Evolutionary conservation across 2,888 invertebrate genomes (phyloP), one percentile per base, ranked within the genome.

Genomic region (Pristionchus exspectatus): DNA sequence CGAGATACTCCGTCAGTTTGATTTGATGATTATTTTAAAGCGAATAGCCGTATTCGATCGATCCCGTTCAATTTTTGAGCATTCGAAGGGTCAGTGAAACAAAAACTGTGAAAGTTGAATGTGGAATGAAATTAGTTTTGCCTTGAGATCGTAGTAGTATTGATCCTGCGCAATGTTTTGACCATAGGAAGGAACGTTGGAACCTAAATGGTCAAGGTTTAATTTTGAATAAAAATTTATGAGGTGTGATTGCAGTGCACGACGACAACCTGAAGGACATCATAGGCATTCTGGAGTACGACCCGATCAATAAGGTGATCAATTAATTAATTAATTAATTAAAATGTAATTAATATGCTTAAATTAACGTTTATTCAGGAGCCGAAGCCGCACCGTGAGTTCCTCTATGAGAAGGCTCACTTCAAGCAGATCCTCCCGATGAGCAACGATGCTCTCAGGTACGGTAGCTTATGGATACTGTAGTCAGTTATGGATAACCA

Each of bases 211-310:
- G 14, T 81, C 0, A 56, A 18, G 14, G 4, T 21, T 56, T 10
- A 77, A 38, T 77, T 33, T 77, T 9, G n/a, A 44, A 12, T 77
- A 50, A 1, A 50, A 77, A 33, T 21, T 18, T 44, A n/a, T n/a
- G n/a, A n/a, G 44, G 5, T 50, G 4, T 24, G 44, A 50, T 77
- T 89, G 24, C 69, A 83, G 89, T 89, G 69, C 50, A 83, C 50
- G 89, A 83, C n/a, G 44, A 81, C 18, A 24, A 59, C n/a, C 63
- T 92, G 85, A 90, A 89, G 95, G 98, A 98, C 96, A 98, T 99
- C 89, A 98, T 99, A 90, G 99, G 99, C 27, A 98, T 99, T 96
- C 96, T 99, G 94, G 99, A 99, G 95, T 98, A 99, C 95, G 99
- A 99, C 96, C 98, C 98, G 1, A 91, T 94, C 81, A 81, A 81